Evolutionary conservation across 1,140 invertebrate genomes (phyloP).

Genomic region (Belonocnema kinseyi): DNA sequence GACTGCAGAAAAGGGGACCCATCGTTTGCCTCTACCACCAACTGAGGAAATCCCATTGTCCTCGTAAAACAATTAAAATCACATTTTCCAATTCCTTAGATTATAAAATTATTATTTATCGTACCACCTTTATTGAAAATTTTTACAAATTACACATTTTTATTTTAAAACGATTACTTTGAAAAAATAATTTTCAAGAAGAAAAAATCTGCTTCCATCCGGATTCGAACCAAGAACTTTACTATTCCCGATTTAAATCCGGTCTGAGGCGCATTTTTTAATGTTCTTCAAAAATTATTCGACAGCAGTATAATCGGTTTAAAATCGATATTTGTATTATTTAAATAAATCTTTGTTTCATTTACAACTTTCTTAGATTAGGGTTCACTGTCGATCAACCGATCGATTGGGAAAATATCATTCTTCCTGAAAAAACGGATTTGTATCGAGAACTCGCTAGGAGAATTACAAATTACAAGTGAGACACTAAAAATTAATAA

Average conservation of each 20-base stretch:
- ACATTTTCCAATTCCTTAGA: conserved; percentile 47
- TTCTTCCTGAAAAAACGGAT: conserved; percentile 77
- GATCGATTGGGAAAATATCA: conserved; percentile 76
- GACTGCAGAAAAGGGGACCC: conserved; percentile 38
- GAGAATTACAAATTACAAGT: conserved; percentile 78
- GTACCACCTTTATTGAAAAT: neutral
- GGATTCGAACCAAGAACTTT: too few species aligned
- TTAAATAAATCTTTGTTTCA: neutral
- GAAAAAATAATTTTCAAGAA: too few species aligned
- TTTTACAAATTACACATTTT: too few species aligned
- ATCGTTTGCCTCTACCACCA: conserved; percentile 31
- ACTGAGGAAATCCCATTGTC: conserved; percentile 65
- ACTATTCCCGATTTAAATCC: too few species aligned
- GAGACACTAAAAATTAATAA: neutral
- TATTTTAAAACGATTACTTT: too few species aligned
- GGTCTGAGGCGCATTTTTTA: too few species aligned
- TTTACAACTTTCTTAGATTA: conserved; percentile 58
- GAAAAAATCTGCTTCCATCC: too few species aligned
- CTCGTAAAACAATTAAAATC: conserved; percentile 55
- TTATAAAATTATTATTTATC: neutral
- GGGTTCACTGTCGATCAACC: conserved; percentile 74
- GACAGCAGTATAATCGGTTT: too few species aligned
- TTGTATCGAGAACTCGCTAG: conserved; percentile 76
- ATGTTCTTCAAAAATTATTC: too few species aligned
- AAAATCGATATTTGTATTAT: too few species aligned